A percentile compares a stretch with the other conserved stretches of the same genome.
phyloP scores from a whole-genome alignment of 2,797 vertebrate genomes.

The Melanogrammus aeglefinus region DNA sequence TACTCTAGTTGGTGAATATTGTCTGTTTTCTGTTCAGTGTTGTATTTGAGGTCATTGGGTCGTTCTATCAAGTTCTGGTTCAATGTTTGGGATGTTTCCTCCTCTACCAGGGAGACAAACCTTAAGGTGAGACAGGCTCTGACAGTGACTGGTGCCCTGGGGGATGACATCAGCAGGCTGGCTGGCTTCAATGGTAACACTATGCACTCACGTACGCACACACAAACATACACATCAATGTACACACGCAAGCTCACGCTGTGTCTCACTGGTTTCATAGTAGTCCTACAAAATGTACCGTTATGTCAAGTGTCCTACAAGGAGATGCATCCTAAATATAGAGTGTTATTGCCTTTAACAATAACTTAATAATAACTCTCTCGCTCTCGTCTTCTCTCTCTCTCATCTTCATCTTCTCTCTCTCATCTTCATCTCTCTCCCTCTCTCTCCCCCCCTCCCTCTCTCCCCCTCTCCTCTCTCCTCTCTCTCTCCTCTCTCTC shows the following conservation, averaged over 20 bases:
- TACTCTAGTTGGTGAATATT: background rate
- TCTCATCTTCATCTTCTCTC: background rate
- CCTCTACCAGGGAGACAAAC: slow-evolving; percentile 86
- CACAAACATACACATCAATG: background rate
- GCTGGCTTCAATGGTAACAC: slow-evolving; percentile 82
- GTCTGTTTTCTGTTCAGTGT: too few relatives aligned
- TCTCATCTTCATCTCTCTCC: too few relatives aligned
- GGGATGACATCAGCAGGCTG: slow-evolving; percentile 78
- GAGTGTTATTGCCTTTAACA: too few relatives aligned
- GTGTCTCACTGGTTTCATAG: background rate
- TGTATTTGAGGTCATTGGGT: background rate
- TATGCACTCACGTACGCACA: background rate
- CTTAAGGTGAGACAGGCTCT: slow-evolving; percentile 92
- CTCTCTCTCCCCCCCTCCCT: too few relatives aligned
- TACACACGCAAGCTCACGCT: background rate
- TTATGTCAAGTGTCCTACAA: background rate
- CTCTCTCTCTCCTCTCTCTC: background rate
- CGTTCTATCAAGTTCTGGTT: slow-evolving; percentile 1
- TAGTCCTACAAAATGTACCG: background rate
- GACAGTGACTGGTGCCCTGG: slow-evolving; percentile 84
- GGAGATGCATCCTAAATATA: background rate
- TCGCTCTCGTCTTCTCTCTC: background rate
- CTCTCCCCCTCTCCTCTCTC: background rate
- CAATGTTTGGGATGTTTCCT: background rate
- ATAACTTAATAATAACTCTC: background rate